A percentile compares a stretch with the other conserved stretches of the same genome.
phyloP scores from a whole-genome alignment of 2,888 invertebrate genomes.

The Zele albiditarsus region DNA sequence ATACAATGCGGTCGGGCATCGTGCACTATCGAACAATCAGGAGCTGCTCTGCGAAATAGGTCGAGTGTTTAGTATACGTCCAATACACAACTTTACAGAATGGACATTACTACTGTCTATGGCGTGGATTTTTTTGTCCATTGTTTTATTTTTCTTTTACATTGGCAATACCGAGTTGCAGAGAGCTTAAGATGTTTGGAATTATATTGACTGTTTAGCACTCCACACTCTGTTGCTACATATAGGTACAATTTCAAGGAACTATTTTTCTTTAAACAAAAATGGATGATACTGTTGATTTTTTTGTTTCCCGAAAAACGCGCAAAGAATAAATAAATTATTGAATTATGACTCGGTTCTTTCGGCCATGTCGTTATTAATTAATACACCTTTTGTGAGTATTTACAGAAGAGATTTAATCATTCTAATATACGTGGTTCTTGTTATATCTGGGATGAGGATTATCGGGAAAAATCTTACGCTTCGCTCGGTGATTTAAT shows the following conservation, averaged over 20 bases:
- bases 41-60: slow-evolving; percentile 50
- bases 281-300: too few species aligned
- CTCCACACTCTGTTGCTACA: not conserved
- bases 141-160: not conserved
- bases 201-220: not conserved
- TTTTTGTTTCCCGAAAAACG: too few species aligned
- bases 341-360: too few species aligned
- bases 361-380: too few species aligned
- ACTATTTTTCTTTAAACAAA: too few species aligned
- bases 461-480: too few species aligned
- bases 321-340: too few species aligned
- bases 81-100: slow-evolving; percentile 29
- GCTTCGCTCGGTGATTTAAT: too few species aligned
- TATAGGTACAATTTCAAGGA: not conserved
- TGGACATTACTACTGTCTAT: slow-evolving; percentile 34
- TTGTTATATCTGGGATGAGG: too few species aligned
- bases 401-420: too few species aligned
- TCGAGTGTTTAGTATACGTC: slow-evolving; percentile 44
- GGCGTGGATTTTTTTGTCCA: not conserved
- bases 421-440: too few species aligned
- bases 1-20: slow-evolving; percentile 15
- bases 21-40: slow-evolving; percentile 53
- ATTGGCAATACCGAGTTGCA: not conserved
- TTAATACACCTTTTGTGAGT: too few species aligned
- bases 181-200: not conserved